Base-by-base conservation (phyloP, 35 echinoderm and acorn worm species). In the Acanthaster planci region DNA sequence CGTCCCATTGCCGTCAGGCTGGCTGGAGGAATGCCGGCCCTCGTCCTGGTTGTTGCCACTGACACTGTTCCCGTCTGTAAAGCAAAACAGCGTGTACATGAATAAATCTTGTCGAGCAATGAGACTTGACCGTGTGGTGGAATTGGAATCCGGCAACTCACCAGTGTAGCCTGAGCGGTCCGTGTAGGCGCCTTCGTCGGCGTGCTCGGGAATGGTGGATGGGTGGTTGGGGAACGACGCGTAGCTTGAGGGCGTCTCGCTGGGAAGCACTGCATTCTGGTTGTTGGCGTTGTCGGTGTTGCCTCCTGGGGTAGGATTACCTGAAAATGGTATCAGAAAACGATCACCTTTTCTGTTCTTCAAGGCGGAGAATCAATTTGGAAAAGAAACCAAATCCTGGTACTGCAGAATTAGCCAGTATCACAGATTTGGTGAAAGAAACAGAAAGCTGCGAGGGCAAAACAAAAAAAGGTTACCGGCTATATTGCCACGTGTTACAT, bases 171-270 rank as follows among this genome's bases (percentile, higher is more conserved):
- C 21, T 6, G 78, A 47, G 78, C 40, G 38, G 38, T 89, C 60
- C 1, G 47, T 80, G 16, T 42, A 38, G 21, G 39, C 17, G 23
- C 19, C 77, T 67, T 92, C 90, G 12, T 92, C 90, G 38, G 47
- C 76, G 19, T 92, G 90, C 55, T 94, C 92, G 39, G 92, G 92
- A 18, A 94, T 94, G 39, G 92, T 89, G 26, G 86, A 86, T 14
- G 92, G 87, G 60, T 94, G 77, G 52, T 89, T 89, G 15, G 92
- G 92, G 42, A 89, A 79, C 0, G 92, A 94, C 21, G 92, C 87
- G 83, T 89, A 89, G 34, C 92, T 94, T 21, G 92, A 94, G 59
- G 92, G 92, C 7, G 92, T 94, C 19, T 94, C 92, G 77, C 92
- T 94, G 18, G 87, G 76, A 7, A 87, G 72, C n/a, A 40, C 76